Evolutionary conservation across 2,797 vertebrate genomes (phyloP).

Genomic region (Podarcis lilfordi): DNA sequence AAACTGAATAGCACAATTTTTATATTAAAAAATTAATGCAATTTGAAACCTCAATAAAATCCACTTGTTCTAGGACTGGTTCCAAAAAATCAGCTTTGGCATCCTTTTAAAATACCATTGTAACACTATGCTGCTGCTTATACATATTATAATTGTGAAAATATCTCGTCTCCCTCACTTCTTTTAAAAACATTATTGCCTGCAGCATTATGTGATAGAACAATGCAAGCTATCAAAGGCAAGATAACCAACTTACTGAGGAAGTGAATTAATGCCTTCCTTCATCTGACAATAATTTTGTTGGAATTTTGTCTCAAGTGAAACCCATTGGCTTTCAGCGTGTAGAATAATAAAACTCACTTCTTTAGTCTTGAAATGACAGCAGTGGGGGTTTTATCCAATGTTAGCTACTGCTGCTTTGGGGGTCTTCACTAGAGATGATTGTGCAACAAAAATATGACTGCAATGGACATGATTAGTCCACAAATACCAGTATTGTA

Average conservation of each 20-base stretch:
- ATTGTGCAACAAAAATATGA: too few species aligned
- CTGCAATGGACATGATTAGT: too few species aligned
- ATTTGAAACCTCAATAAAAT: conserved; percentile 56
- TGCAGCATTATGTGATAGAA: conserved; percentile 48
- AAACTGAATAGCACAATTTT: conserved; percentile 51
- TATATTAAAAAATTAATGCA: conserved; percentile 50
- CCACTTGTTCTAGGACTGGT: conserved; percentile 49
- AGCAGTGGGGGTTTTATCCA: conserved; percentile 37
- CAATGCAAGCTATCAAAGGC: conserved; percentile 67
- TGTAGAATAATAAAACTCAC: conserved; percentile 63
- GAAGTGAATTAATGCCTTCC: conserved; percentile 69
- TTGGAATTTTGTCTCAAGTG: conserved; percentile 72
- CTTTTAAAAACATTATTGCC: conserved; percentile 47
- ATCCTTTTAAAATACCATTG: conserved; percentile 55
- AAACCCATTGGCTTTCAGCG: conserved; percentile 65
- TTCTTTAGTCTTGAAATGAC: conserved; percentile 70
- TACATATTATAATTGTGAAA: conserved; percentile 48
- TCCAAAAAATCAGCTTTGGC: conserved; percentile 37
- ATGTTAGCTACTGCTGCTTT: background rate
- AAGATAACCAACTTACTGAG: conserved; percentile 70
- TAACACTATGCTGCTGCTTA: conserved; percentile 46
- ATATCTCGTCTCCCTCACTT: background rate
- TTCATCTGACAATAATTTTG: conserved; percentile 69
- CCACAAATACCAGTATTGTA: too few species aligned
- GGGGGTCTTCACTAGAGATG: too few species aligned